Base-by-base conservation (phyloP, 2,113 vertebrate species). In the Amia ocellicauda region DNA sequence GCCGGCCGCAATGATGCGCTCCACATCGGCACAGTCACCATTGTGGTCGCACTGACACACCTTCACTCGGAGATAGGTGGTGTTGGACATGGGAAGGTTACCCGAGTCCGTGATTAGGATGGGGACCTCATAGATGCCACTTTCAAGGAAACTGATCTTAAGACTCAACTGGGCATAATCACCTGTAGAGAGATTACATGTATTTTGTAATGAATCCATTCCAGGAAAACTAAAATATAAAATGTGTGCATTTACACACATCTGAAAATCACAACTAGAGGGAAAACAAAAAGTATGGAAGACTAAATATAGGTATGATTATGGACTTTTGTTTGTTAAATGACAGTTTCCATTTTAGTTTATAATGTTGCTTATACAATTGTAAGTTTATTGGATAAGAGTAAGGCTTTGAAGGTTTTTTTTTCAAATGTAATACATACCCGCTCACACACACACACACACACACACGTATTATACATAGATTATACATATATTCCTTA, bases 71-170 rank as follows among this genome's bases (percentile, higher is more conserved):
- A 99, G 89, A 78, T 94, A 83, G 0, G 97, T 98, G 29, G 91
- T 95, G 79, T 95, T 97, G 55, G 93, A 92, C 80, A 94, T 91
- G 57, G 95, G 93, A 67, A 93, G 91, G 80, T 98, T 97, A 64
- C 97, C 97, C 0, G 97, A 98, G 80, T 99, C 97, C 1, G 95
- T 95, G 81, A 99, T 96, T 53, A 92, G 89, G 80, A 99, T 93
- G 45, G 97, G 97, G 61, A 99, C 82, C 10, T 93, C 92, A 1
- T 98, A 98, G 80, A 97, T 92, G 0, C 94, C 95, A 16, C 90
- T 93, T 69, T 98, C 96, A 26, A 99, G 86, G 77, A 90, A 97
- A 59, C 91, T 89, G 51, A 97, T 93, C 75, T 87, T 94, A 69
- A 99, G 83, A 68, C 90, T 93, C 41, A 99, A 64, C 71, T 97